Percentiles rank a stretch among this genome's conserved stretches.
phyloP scores from a whole-genome alignment of 2,888 invertebrate genomes.

The Arenicola marina region DNA sequence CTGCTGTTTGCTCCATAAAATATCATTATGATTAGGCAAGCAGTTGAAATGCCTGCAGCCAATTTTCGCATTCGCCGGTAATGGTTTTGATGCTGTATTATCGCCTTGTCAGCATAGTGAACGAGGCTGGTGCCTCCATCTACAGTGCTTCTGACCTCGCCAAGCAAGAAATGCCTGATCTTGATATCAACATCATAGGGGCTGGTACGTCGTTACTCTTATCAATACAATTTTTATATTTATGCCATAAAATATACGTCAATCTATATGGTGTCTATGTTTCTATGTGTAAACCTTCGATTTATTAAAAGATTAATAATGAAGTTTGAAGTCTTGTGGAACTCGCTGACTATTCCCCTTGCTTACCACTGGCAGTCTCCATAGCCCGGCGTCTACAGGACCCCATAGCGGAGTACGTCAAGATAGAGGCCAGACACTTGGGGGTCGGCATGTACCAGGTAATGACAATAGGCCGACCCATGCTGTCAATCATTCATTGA shows the following conservation, averaged over 20 bases:
- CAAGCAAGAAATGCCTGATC: slow-evolving; percentile 77
- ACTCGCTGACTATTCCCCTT: too few relatives aligned
- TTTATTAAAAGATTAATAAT: too few relatives aligned
- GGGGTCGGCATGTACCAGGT: slow-evolving; percentile 89
- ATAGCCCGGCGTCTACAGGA: slow-evolving; percentile 88
- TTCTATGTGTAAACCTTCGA: too few relatives aligned
- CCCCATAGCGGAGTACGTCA: slow-evolving; percentile 88
- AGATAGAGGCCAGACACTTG: slow-evolving; percentile 89
- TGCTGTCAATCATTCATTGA: too few relatives aligned
- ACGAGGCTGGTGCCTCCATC: slow-evolving; percentile 89
- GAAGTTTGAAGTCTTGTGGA: too few relatives aligned
- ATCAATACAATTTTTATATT: neutral
- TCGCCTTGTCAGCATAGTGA: slow-evolving; percentile 75
- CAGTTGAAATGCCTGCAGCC: too few relatives aligned
- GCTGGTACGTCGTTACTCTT: slow-evolving; percentile 65
- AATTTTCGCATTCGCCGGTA: too few relatives aligned
- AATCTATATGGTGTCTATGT: neutral
- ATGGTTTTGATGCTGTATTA: too few relatives aligned
- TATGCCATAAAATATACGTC: neutral
- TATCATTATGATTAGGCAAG: too few relatives aligned
- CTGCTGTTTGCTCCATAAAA: too few relatives aligned
- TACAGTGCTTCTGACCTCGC: slow-evolving; percentile 88
- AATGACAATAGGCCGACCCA: too few relatives aligned
- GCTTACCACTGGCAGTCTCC: slow-evolving; percentile 62
- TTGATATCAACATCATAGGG: slow-evolving; percentile 83